Evolutionary conservation across 2,888 invertebrate genomes (phyloP), one percentile per base, ranked within the genome.

Genomic region (Macrophya annulata): DNA sequence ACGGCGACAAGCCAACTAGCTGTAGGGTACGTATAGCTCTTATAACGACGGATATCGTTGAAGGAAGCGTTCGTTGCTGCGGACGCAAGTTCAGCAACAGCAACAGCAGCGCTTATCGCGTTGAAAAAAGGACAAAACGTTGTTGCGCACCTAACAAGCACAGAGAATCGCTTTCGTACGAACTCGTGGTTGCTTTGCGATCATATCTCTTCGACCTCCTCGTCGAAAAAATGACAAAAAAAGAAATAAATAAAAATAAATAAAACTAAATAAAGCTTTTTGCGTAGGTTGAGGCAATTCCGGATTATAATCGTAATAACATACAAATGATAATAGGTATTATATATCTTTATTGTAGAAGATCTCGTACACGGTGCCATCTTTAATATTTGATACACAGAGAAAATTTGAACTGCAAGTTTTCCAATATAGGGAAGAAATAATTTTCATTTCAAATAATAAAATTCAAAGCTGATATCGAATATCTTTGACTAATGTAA

Each of bases 141-240:
- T 43, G 87, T 86, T 88, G 88, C 88, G 86, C 87, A 85, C 84
- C 84, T 87, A 88, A 88, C 88, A 86, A 87, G 88, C 86, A 76
- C 81, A 81, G 71, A 51, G 85, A 87, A 87, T 86, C 84, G 86
- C 68, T 86, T 86, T 51, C 76, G 40, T 65, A 81, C 45, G 40
- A 40, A 59, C 59, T 43, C 74, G 86, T 62, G 85, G 86, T 83
- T 85, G 86, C 83, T 84, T 87, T 84, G 82, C 86, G 88, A 88
- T 88, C 83, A 72, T 87, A 88, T 88, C 88, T 86, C 85, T 76
- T 84, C 88, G 88, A 88, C 88, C 88, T 68, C 79, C 12, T 86
- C 84, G 87, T 85, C 86, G 85, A 83, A 62, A 85, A 55, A n/a
- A n/a, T 8, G 8, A 55, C 8, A 55, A 55, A 55, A 9, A n/a